A percentile compares a stretch with the other conserved stretches of the same genome.
These are phyloP conservation scores for Calyptommatus sinebrachiatus DNA, from an alignment of 2,113 vertebrate species.

Conservation along the genomic window DNA sequence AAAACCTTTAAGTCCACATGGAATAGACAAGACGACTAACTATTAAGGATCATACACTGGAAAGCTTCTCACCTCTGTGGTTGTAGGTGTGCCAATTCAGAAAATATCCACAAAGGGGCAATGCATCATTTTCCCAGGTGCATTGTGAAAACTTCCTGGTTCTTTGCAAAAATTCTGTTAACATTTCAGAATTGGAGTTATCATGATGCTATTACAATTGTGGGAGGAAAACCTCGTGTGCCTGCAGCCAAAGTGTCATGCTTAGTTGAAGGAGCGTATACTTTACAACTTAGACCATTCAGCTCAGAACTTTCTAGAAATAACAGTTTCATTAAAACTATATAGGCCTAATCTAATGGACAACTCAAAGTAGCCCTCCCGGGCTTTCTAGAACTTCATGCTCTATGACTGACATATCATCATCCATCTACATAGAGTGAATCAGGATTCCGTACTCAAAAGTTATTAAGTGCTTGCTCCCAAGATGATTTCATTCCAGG, in stretches of 20 bases:
- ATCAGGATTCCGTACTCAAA: slow-evolving; percentile 45
- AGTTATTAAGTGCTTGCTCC: slow-evolving; percentile 10
- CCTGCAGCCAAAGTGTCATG: background rate
- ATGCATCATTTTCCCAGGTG: too few species aligned
- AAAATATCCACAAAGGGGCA: too few species aligned
- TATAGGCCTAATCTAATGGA: slow-evolving; percentile 51
- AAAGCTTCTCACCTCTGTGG: too few species aligned
- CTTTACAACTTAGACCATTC: slow-evolving; percentile 41
- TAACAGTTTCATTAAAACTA: slow-evolving; percentile 47
- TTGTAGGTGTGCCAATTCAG: too few species aligned
- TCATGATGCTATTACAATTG: too few species aligned
- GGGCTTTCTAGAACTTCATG: slow-evolving; percentile 38
- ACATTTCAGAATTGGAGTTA: too few species aligned
- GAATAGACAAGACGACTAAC: too few species aligned
- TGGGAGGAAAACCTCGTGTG: too few species aligned
- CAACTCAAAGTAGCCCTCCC: slow-evolving; percentile 44
- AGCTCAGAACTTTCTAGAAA: slow-evolving; percentile 33
- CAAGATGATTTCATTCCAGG: slow-evolving; percentile 7
- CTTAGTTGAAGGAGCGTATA: slow-evolving; percentile 27
- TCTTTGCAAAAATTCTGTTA: too few species aligned
- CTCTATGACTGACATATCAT: slow-evolving; percentile 24
- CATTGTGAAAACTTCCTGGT: too few species aligned
- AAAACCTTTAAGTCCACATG: too few species aligned
- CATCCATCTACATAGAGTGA: slow-evolving; percentile 29
- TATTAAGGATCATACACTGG: too few species aligned